These are phyloP conservation scores for Chrysolina oricalcia DNA, from an alignment of 2,888 invertebrate genomes.

Conservation along the genomic window DNA sequence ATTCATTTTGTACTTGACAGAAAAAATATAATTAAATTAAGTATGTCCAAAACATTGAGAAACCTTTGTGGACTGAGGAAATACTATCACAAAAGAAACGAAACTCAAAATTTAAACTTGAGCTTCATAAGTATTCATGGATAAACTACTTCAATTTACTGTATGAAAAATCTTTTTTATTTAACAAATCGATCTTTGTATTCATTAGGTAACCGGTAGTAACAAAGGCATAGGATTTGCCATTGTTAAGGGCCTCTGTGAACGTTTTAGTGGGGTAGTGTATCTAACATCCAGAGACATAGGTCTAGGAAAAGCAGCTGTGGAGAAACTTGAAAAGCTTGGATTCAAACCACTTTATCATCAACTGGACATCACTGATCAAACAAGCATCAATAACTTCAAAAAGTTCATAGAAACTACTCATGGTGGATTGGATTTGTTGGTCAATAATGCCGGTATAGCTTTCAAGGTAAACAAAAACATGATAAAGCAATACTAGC, in stretches of 20 bases:
- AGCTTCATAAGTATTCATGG: not conserved
- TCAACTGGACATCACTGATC: slow-evolving; percentile 80
- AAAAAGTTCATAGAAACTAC: slow-evolving; percentile 76
- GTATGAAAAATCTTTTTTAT: not conserved
- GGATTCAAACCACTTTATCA: slow-evolving; percentile 77
- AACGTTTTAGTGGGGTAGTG: slow-evolving; percentile 79
- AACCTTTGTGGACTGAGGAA: too few relatives aligned
- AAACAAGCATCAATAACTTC: slow-evolving; percentile 76
- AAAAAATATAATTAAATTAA: too few relatives aligned
- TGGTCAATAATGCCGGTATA: slow-evolving; percentile 86
- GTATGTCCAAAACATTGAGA: too few relatives aligned
- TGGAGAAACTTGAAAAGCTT: slow-evolving; percentile 75
- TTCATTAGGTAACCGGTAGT: slow-evolving; percentile 78
- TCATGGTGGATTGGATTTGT: slow-evolving; percentile 81
- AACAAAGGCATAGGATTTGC: slow-evolving; percentile 83
- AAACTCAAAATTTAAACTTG: too few relatives aligned
- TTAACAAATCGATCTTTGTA: not conserved
- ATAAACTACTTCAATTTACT: slow-evolving; percentile 16
- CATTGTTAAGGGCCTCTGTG: slow-evolving; percentile 79
- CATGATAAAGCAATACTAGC: too few relatives aligned
- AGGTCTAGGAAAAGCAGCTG: slow-evolving; percentile 75
- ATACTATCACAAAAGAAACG: too few relatives aligned
- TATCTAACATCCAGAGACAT: slow-evolving; percentile 81
- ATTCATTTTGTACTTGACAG: too few relatives aligned
- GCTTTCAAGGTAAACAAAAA: slow-evolving; percentile 77